Evolutionary conservation across 2,797 vertebrate genomes (phyloP), one percentile per base, ranked within the genome.

Genomic region (Dicrostonyx torquatus): DNA sequence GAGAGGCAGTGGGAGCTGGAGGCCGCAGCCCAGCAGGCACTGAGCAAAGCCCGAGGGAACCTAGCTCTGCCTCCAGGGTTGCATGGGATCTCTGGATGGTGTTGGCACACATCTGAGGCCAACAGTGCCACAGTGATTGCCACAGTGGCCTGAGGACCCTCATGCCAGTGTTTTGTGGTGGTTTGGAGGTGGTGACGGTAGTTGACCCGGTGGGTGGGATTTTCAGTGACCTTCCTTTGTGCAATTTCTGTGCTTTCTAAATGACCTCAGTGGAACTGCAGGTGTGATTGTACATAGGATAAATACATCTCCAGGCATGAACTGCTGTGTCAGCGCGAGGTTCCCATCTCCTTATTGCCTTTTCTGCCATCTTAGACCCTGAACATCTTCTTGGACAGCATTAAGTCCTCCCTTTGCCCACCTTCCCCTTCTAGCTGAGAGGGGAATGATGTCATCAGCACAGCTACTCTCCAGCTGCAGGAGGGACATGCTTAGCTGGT

Each of bases 141-240:
- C 55, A 5, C 0, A 10, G 0, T 26, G 72, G 64, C 29, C 79
- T 5, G 7, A 68, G 43, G 45, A n/a, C 55, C 48, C 18, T 15
- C 7, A 0, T 31, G 17, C 10, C 22, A 2, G 0, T 4, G 26
- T 37, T 9, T 24, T 11, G 5, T 34, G 48, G 70, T 29, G 0
- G 10, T 22, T 43, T 58, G 0, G 0, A 45, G 40, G 40, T 0
- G 1, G 12, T 12, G 50, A 37, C 75, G 1, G 12, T 40, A 4
- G 58, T 17, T 55, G 58, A 70, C 0, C 0, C 11, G 22, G 62
- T 13, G 4, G 50, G 2, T 3, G 2, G 34, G 1, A 3, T 6
- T 7, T 4, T 34, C 4, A 6, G 29, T 5, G 26, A 40, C 26
- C 53, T 58, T 58, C 1, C 45, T 20, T 50, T 58, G 76, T 29